Evolutionary conservation across 1,140 invertebrate genomes (phyloP), one percentile per base, ranked within the genome.

Genomic region (Nebria ingens): DNA sequence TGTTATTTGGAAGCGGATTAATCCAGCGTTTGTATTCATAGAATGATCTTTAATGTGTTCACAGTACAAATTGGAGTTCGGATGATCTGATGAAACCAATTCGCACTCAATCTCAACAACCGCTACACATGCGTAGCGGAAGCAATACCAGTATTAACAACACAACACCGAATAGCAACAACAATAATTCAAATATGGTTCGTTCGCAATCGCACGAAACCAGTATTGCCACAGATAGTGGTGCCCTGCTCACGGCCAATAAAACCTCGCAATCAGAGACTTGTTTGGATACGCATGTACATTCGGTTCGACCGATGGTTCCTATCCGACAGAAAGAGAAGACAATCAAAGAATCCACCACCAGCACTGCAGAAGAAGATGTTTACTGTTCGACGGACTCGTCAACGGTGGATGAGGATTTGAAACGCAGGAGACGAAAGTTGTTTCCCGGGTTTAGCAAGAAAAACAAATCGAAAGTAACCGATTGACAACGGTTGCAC

Each of bases 211-310:
- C 40, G 17, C 40, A 45, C 17, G 40, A 45, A 9, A 45, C 40
- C 17, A 45, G 17, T 45, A 17, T 45, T 17, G 6, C 9, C 17
- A 12, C 17, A 6, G 40, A 45, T 17, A 11, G 6, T 45, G 15
- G 40, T 4, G 15, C 4, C 9, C 17, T 11, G 4, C 40, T 17
- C 6, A 13, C 25, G 13, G 13, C 25, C 25, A 29, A 29, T 25
- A 67, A 67, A 58, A 59, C 69, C 1, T 77, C 74, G 2, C 65
- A 71, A 25, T 77, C 76, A 20, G 75, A 78, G 34, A 73, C 75
- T 34, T 74, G 71, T 21, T 62, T 74, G 49, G 70, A 73, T 21
- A 54, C 56, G 12, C 54, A 40, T 38, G 38, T 13, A 15, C 15
- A 50, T 23, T 38, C 57, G 22, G 53, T 62, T 50, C 54, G 21